These are phyloP conservation scores for Nematopogon swammerdamellus DNA, from an alignment of 2,888 invertebrate species.

Conservation along the genomic window DNA sequence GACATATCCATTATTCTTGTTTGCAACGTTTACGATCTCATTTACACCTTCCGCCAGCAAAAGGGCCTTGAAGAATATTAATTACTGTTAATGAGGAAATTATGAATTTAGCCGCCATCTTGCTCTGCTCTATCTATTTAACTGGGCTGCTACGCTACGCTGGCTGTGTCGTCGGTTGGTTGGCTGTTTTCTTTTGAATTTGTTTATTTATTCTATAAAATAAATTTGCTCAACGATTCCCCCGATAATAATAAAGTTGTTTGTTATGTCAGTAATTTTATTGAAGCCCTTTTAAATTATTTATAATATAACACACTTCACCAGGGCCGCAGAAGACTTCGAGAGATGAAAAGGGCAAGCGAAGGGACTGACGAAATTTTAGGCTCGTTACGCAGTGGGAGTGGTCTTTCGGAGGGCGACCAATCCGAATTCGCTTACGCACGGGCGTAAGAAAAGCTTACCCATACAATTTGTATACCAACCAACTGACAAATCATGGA, in stretches of 20 bases:
- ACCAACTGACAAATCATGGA: no score
- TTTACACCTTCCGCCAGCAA: conserved; percentile 31
- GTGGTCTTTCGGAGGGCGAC: conserved; percentile 28
- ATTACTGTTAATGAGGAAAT: conserved; percentile 26
- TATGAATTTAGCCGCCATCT: conserved; percentile 9
- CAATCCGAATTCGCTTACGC: conserved; percentile 23
- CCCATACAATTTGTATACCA: no score
- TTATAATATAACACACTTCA: conserved; percentile 56
- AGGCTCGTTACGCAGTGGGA: conserved; percentile 50
- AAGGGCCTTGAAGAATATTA: conserved; percentile 18
- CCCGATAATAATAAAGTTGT: conserved; percentile 12
- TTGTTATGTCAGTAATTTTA: conserved; percentile 27
- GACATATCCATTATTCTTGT: conserved; percentile 56
- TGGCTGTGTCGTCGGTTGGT: no score
- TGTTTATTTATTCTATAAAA: not conserved
- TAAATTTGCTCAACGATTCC: conserved; percentile 1
- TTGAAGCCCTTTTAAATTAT: conserved; percentile 53
- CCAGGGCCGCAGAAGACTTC: conserved; percentile 36
- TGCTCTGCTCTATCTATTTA: no score
- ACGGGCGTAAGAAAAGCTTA: not conserved
- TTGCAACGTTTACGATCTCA: conserved; percentile 33
- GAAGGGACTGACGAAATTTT: conserved; percentile 44
- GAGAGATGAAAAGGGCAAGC: conserved; percentile 40
- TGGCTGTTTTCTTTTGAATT: no score
- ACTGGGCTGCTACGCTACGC: no score